Conservation (phyloP, 2,888 invertebrate species). For the Poecilobothrus nobilitatus region DNA sequence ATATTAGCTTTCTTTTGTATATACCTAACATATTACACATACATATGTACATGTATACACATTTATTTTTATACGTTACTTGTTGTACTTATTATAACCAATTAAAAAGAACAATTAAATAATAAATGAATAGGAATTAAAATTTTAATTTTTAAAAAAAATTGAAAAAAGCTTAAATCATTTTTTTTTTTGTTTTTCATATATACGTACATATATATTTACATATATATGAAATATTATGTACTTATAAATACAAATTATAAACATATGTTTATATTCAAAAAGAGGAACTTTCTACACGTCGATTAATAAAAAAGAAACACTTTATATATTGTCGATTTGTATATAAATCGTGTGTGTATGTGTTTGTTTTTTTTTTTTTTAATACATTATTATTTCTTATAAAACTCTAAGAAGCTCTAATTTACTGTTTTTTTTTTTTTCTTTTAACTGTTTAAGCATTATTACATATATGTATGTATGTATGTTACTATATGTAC, state of each 20-base stretch:
- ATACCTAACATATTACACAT: too few relatives aligned
- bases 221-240: too few relatives aligned
- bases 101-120: constrained; percentile 3
- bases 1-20: too few relatives aligned
- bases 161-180: not conserved
- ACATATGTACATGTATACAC: too few relatives aligned
- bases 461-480: too few relatives aligned
- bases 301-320: not conserved
- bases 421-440: not conserved
- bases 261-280: not conserved
- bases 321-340: not conserved
- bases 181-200: not conserved
- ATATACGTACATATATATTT: too few relatives aligned
- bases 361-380: too few relatives aligned
- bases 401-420: not conserved
- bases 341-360: not conserved
- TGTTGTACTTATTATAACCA: not conserved
- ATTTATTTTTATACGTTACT: too few relatives aligned
- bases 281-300: not conserved
- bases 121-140: not conserved
- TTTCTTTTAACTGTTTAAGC: too few relatives aligned
- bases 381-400: not conserved
- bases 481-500: too few relatives aligned
- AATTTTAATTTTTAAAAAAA: not conserved
- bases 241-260: too few relatives aligned